Evolutionary conservation across 2,888 invertebrate species (phyloP), one percentile per base, ranked within the genome.

Genomic region (Scotopteryx bipunctaria): DNA sequence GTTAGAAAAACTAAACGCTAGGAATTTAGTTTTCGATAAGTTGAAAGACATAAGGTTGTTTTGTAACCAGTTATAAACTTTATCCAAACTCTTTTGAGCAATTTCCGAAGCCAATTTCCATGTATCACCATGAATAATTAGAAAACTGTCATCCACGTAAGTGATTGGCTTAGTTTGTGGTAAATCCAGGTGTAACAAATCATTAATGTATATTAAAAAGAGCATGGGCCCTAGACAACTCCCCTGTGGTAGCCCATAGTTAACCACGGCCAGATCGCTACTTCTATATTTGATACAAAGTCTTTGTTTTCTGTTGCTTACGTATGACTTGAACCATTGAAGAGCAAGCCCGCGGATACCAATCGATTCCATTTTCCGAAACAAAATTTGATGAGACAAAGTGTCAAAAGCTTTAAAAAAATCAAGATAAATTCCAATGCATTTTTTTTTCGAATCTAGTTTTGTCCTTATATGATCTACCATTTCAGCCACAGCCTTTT

Each of bases 391-490:
- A 13, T 17, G 31, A 27, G 57, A 57, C 9, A 58, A 11, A 2
- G 57, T 57, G 17, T 54, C 57, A 8, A 51, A 54, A 11, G 50
- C 53, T 21, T 57, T 56, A 5, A 44, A 35, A 13, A 57, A 19
- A 21, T 57, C 57, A 3, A 57, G 35, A 14, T 53, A 57, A 19
- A 58, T 40, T 5, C 55, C 54, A 5, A 50, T 47, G 2, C 35
- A 46, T 19, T 40, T 50, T 11, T 40, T 37, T 3, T 27, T 32
- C 2, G 44, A 55, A 1, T 45, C 25, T 6, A 37, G 23, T 11
- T 17, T 19, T 11, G 41, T 5, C 1, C 23, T 37, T 5, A 44
- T 19, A 19, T 21, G 19, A 21, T 48, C 9, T 16, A 15, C 19
- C 5, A 41, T 16, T 35, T 45, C 17, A 5, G 9, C 17, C 5